Conservation (phyloP, 1,140 invertebrate species). For the Macrocentrus cingulum region DNA sequence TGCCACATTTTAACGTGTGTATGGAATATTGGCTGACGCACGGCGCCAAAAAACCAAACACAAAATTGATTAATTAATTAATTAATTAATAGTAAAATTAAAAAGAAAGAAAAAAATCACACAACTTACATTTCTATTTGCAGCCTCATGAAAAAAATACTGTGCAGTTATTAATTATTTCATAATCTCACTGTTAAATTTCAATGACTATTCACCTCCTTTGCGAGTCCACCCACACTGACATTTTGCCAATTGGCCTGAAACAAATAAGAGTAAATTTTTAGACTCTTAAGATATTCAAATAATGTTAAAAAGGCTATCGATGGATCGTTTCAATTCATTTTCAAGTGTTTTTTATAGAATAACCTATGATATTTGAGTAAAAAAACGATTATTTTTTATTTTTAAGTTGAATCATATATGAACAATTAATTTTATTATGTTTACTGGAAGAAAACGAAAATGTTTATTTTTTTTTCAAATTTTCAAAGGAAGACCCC, state of each 20-base stretch:
- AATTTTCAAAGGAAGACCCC: too few species aligned
- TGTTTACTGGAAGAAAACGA: too few species aligned
- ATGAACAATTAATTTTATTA: too few species aligned
- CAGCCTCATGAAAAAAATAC: constrained; percentile 13
- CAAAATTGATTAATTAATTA: neutral
- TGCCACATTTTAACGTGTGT: too few species aligned
- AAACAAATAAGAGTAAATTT: constrained; percentile 27
- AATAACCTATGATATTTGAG: too few species aligned
- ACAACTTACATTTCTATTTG: neutral
- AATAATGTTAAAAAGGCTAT: neutral
- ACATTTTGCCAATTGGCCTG: constrained; percentile 57
- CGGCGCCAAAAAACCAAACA: too few species aligned
- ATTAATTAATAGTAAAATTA: neutral
- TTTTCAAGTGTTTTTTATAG: too few species aligned
- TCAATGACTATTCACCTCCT: constrained; percentile 33
- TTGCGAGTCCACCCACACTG: constrained; percentile 44
- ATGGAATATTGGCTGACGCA: too few species aligned
- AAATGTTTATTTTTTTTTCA: too few species aligned
- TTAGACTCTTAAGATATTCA: too few species aligned
- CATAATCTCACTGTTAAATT: neutral
- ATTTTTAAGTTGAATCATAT: too few species aligned
- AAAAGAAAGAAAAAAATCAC: constrained; percentile 6
- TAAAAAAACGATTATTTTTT: too few species aligned
- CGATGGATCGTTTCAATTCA: constrained; percentile 3
- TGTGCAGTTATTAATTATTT: constrained; percentile 15